These are phyloP conservation scores for Cephus cinctus DNA, from an alignment of 1,140 invertebrate genomes.

Conservation along the genomic window DNA sequence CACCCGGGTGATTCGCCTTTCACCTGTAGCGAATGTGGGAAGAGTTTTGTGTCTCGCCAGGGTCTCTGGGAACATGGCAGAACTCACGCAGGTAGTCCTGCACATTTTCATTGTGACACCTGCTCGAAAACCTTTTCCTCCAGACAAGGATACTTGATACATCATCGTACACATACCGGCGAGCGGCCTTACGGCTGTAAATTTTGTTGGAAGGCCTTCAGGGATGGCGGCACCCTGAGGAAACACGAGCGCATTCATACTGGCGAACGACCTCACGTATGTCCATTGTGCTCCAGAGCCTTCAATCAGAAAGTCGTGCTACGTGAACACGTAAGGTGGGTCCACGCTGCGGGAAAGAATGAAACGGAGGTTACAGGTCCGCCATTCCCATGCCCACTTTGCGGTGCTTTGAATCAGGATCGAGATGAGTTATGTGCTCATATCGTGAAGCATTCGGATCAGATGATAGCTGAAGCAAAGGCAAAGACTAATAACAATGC, in stretches of 20 bases:
- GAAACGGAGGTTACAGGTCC: conserved; percentile 37
- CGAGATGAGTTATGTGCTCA: conserved; percentile 57
- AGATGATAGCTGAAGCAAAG: conserved; percentile 53
- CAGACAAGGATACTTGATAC: conserved; percentile 70
- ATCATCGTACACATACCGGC: conserved; percentile 62
- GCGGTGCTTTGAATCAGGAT: conserved; percentile 47
- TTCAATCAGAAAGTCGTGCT: conserved; percentile 61
- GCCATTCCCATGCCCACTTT: conserved; percentile 49
- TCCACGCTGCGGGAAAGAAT: conserved; percentile 52
- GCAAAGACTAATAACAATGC: conserved; percentile 40
- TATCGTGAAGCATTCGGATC: conserved; percentile 57
- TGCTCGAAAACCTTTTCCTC: conserved; percentile 57
- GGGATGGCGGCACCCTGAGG: conserved; percentile 60
- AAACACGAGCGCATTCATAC: conserved; percentile 66
- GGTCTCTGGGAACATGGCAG: conserved; percentile 57
- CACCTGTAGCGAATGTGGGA: conserved; percentile 53
- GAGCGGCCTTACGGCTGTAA: conserved; percentile 70
- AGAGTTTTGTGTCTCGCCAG: conserved; percentile 53
- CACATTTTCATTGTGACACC: conserved; percentile 60
- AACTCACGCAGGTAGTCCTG: conserved; percentile 51
- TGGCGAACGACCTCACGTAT: conserved; percentile 67
- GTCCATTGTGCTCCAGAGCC: conserved; percentile 63
- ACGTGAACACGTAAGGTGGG: conserved; percentile 56
- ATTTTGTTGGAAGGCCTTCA: conserved; percentile 79
- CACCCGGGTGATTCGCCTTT: conserved; percentile 54